Base-by-base conservation (phyloP, 2,113 vertebrate genomes). In the Oncorhynchus clarkii region DNA sequence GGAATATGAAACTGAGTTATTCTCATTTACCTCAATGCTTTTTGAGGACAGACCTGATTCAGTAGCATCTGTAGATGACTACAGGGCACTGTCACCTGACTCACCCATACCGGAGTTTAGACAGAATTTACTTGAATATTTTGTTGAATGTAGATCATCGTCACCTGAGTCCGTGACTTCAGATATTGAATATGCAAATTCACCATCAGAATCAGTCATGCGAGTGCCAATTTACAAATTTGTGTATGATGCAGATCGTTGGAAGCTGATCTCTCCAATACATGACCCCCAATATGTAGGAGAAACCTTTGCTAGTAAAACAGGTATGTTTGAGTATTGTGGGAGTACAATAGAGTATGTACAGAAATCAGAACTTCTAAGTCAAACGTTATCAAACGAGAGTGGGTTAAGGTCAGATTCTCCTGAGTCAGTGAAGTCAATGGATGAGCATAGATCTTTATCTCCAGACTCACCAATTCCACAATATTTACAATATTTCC, bases 231-330 rank as follows among this genome's bases (percentile, higher is more conserved):
- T 11, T 26, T 39, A 51, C 14, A 16, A 18, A 22, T 57, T 64
- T 51, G 4, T 71, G 27, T 22, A 78, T 75, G 71, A 22, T 80
- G 31, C 39, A 59, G 77, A 73, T 70, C 81, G 71, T 48, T 11
- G 24, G 77, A 91, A 86, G 48, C 78, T 88, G 16, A 87, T 93
- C 20, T 89, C 90, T 72, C 88, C 90, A 60, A 75, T 91, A 5
- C 39, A 16, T 78, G 92, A 94, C 76, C 84, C 89, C 20, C 91
- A 91, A 49, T 93, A 90, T 75, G 80, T 80, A 64, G 87, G 86
- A 31, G 75, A 90, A 80, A 85, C 81, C 5, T 81, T 80, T 45
- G 64, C 22, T 34, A 78, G 51, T 71, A 83, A 86, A 73, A 64
- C 48, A n/a, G 76, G 20, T 76, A 51, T 62, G 22, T 71, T 80